Base-by-base conservation (phyloP, 2,888 invertebrate species). In the Slavum lentiscoides region DNA sequence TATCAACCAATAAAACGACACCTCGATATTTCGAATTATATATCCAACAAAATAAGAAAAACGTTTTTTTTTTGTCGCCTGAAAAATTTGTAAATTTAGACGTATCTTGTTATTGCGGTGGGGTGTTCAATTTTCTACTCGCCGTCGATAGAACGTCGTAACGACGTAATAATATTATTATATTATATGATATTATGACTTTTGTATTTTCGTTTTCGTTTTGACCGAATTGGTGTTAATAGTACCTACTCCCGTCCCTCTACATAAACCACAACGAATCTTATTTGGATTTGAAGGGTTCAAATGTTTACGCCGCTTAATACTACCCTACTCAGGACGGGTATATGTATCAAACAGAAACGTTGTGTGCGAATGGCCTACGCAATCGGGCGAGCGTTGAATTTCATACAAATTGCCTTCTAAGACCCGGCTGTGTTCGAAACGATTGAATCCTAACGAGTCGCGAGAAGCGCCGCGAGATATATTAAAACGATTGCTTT, bases 391-490 rank as follows among this genome's bases (percentile, higher is more conserved):
- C 37, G 37, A 37, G 15, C 15, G 3, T n/a, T 70, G 15, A 70
- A 70, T 55, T 70, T 58, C 15, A 70, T 58, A 70, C 70, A 8
- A 58, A 70, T 55, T 11, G n/a, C n/a, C 55, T 9, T 5, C 7
- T 23, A 23, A 23, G 6, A 23, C 43, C 9, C 43, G 4, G 15
- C 49, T 13, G 9, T 49, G 15, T 53, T 17, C 62, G 17, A 30
- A 17, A 62, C 62, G 30, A 30, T 62, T 62, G 62, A 62, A 62
- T 62, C 30, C 30, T 7, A 62, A 62, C 43, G 8, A 23, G 23
- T 23, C 30, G 30, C 30, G 1, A 17, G 7, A 62, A 17, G 37
- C n/a, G 30, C 62, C 9, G 30, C 62, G 8, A 37, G 30, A 62
- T 62, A 37, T 37, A 17, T 62, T 37, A 62, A 62, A 62, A 62